phyloP scores from a whole-genome alignment of 2,113 vertebrate genomes.

The Plecotus auritus region DNA sequence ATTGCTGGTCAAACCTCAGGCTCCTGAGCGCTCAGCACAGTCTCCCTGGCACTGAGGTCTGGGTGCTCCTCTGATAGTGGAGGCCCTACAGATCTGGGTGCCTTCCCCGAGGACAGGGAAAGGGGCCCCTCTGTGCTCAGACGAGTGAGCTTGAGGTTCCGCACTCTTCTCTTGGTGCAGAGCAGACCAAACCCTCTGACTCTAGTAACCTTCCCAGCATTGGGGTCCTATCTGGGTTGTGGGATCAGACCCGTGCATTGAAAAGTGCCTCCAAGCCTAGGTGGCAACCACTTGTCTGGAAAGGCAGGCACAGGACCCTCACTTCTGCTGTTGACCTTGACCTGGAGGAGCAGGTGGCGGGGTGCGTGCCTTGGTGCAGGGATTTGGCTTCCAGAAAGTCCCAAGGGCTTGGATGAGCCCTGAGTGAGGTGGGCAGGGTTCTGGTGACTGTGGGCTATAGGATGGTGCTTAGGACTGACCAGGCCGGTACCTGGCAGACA shows the following conservation, averaged over 20 bases:
- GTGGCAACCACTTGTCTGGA: background rate
- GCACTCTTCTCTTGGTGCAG: background rate
- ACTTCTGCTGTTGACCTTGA: background rate
- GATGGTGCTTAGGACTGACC: background rate
- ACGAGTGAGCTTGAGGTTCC: background rate
- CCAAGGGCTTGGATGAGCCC: no score
- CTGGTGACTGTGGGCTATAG: background rate
- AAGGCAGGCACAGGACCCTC: no score
- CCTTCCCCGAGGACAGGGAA: rapidly evolving
- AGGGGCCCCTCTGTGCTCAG: rapidly evolving
- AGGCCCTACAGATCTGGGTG: background rate
- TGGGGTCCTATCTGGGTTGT: no score
- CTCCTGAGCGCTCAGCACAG: background rate
- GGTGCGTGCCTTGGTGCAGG: background rate
- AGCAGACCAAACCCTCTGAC: background rate
- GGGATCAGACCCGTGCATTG: background rate
- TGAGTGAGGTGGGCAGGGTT: background rate
- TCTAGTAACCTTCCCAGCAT: background rate
- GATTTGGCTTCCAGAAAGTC: background rate
- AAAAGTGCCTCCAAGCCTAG: background rate
- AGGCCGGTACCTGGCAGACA: background rate
- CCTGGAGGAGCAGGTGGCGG: background rate
- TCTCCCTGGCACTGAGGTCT: background rate
- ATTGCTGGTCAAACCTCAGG: background rate
- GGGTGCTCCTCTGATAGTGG: background rate